Evolutionary conservation across 2,113 vertebrate species (phyloP), one percentile per base, ranked within the genome.

Genomic region (Ailurus styani): DNA sequence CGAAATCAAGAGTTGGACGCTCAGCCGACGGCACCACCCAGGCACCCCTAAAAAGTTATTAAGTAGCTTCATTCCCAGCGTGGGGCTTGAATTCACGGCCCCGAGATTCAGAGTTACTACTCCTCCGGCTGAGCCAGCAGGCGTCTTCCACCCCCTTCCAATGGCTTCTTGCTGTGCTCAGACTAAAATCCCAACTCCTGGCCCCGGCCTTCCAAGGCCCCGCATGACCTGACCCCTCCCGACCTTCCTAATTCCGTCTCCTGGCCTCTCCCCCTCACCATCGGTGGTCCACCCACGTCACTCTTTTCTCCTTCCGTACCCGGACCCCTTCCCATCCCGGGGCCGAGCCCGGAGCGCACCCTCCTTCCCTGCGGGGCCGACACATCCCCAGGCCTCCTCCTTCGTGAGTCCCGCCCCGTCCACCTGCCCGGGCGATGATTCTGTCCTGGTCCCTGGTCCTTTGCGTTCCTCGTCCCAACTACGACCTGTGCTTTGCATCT

Each of bases 251-350:
- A 9, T 25, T 14, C 18, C 37, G 37, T 57, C 42, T 20, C 7
- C 2, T 13, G 27, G 7, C 17, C 7, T 77, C 21, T 47, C 11
- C 34, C 50, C 20, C 7, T 47, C 0, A 0, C 29, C 42, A 27
- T 14, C 34, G 9, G 0, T 23, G 84, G 20, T 8, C 60, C n/a
- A 29, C 12, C 25, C 68, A 85, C 31, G 6, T 3, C 3, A 3
- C 17, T 40, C 64, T 40, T 57, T 52, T 34, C 75, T 82, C 68
- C 37, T 54, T 73, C n/a, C 29, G 9, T 52, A 57, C 20, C 13
- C 66, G 6, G 40, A 34, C 18, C 45, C 72, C 68, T 70, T 70
- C 9, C 25, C 23, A 11, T 25, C 50, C 54, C 18, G 14, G 29
- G 25, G 55, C 15, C 55, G 10, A 70, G 17, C 77, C 42, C 54